These are phyloP conservation scores for Gadus macrocephalus DNA, from an alignment of 2,113 vertebrate genomes.

Conservation along the genomic window DNA sequence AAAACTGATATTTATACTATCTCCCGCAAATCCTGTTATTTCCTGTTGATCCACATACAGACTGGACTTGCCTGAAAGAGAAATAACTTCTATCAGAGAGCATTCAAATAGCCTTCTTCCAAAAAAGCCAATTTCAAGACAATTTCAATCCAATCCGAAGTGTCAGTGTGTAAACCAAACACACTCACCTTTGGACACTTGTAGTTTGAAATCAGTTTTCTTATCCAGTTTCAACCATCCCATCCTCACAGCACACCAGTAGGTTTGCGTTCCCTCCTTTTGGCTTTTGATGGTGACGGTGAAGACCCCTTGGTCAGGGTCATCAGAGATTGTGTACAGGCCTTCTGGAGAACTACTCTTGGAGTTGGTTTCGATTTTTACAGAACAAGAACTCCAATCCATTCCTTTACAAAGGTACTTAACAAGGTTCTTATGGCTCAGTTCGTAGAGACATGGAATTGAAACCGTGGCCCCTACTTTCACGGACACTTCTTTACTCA, in stretches of 20 bases:
- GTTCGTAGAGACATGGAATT: constrained; percentile 46
- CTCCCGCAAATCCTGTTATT: constrained; percentile 6
- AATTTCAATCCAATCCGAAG: too few relatives aligned
- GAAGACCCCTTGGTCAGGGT: constrained; percentile 26
- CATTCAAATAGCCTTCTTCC: too few relatives aligned
- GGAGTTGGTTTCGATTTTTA: constrained; percentile 19
- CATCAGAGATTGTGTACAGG: constrained; percentile 37
- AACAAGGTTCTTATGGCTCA: background rate
- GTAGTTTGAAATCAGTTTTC: background rate
- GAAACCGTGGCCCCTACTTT: constrained; percentile 21
- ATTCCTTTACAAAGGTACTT: constrained; percentile 51
- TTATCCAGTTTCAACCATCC: fast-evolving
- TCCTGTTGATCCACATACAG: constrained; percentile 28
- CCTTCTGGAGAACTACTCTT: background rate
- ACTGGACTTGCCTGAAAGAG: constrained; percentile 3
- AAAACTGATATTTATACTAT: constrained; percentile 24
- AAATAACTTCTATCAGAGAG: background rate
- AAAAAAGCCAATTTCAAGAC: too few relatives aligned
- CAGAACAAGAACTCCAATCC: too few relatives aligned
- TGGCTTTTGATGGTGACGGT: constrained; percentile 36
- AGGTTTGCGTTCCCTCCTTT: background rate
- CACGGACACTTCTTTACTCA: constrained; percentile 28
- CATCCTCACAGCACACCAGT: constrained; percentile 46
- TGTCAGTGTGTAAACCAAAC: too few relatives aligned
- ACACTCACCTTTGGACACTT: background rate